These are phyloP conservation scores for Cremastinae sp. DNA, from an alignment of 2,888 invertebrate species.

Conservation along the genomic window DNA sequence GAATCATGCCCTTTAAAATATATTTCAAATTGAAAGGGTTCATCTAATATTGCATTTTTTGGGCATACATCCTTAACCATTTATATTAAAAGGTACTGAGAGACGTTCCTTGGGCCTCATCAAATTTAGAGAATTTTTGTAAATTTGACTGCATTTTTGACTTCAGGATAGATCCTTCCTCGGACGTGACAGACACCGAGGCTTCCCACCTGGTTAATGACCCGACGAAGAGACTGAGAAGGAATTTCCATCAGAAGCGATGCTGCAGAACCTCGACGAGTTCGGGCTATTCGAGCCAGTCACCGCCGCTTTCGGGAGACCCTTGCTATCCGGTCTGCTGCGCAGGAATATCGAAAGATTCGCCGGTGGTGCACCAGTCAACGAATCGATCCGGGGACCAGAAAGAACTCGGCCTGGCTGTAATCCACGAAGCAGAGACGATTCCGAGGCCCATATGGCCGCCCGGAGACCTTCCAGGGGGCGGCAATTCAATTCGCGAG, in stretches of 20 bases:
- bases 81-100: too few species aligned
- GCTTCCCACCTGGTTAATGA: constrained; percentile 68
- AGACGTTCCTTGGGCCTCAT: too few species aligned
- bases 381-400: constrained; percentile 28
- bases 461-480: constrained; percentile 55
- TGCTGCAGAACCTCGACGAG: constrained; percentile 74
- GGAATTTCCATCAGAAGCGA: constrained; percentile 67
- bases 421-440: constrained; percentile 74
- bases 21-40: too few species aligned
- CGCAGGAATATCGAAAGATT: constrained; percentile 49
- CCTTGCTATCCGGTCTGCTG: constrained; percentile 69
- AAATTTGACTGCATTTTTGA: neutral
- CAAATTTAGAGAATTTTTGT: neutral
- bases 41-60: too few species aligned
- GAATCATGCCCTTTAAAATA: too few species aligned
- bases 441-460: constrained; percentile 75
- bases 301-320: constrained; percentile 71
- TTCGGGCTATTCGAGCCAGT: constrained; percentile 75
- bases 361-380: constrained; percentile 36
- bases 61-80: too few species aligned
- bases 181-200: constrained; percentile 70
- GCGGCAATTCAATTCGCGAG: constrained; percentile 46
- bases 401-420: constrained; percentile 64
- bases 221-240: constrained; percentile 58
- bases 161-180: constrained; percentile 70